Evolutionary conservation across 2,797 vertebrate genomes (phyloP), one percentile per base, ranked within the genome.

Genomic region (Gallirallus australis): DNA sequence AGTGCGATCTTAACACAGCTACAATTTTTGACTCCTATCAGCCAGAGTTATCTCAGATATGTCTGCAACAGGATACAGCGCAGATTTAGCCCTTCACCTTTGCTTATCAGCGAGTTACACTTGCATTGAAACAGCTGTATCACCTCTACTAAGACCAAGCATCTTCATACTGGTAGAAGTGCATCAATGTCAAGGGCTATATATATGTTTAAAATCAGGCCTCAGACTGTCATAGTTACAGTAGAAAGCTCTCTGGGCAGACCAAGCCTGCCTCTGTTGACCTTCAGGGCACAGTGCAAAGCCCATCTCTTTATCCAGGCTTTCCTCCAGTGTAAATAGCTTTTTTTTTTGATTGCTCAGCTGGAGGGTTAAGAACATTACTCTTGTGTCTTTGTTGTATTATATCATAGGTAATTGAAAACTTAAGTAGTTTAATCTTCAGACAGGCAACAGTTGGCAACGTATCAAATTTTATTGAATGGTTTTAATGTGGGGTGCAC

Each of bases 371-470:
- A 84, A 82, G 60, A 85, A 77, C 70, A 73, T 94, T 90, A 40
- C 31, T 69, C 4, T 3, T 35, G 15, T 92, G 85, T 82, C 91
- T 94, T 93, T 95, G 66, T 93, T 82, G 63, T 79, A 94, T 80
- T 90, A 56, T 96, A 94, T 84, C 79, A 91, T 39, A 95, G 82
- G 80, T 94, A 96, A 96, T 93, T 93, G 85, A 95, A 96, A 96
- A 94, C 91, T 88, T 91, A 79, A 93, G 85, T 56, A 94, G 70
- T 93, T 93, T 94, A 95, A 95, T 96, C 92, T 95, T 93, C 88
- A 93, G 50, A 13, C 80, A 89, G 59, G 75, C 78, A 93, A 86
- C 60, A 84, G 63, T 82, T 96, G 93, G 93, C 93, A 90, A 92
- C 8, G 1, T 80, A 94, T 89, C 88, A 92, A 94, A 89, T 95